Percentiles rank a stretch among this genome's conserved stretches.
phyloP scores from a whole-genome alignment of 1,140 invertebrate species.

The Drosophila obscura region DNA sequence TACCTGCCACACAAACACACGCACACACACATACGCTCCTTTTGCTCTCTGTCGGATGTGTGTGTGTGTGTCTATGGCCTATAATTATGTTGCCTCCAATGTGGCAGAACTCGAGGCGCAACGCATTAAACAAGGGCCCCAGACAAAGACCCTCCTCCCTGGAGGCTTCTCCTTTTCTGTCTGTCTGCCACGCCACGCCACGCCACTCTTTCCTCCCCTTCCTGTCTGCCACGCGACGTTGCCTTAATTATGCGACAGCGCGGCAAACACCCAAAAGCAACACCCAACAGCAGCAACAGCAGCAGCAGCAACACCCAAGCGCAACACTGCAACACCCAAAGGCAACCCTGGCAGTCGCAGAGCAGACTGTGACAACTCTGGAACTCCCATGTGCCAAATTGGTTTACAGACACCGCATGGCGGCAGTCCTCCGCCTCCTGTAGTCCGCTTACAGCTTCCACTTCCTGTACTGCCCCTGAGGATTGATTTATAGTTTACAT shows the following conservation, averaged over 20 bases:
- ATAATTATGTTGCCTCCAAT: conserved; percentile 67
- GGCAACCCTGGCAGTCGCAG: too few species aligned
- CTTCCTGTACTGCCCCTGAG: conserved; percentile 5
- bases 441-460: not conserved
- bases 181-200: not conserved
- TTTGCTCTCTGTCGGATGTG: conserved; percentile 10
- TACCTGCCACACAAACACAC: conserved; percentile 45
- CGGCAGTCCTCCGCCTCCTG: not conserved
- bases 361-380: not conserved
- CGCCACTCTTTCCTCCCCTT: conserved; percentile 1
- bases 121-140: conserved; percentile 54
- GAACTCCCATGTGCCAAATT: conserved; percentile 42
- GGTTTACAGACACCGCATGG: conserved; percentile 38
- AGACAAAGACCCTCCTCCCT: conserved; percentile 45
- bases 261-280: conserved; percentile 34
- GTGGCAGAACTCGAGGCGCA: conserved; percentile 51
- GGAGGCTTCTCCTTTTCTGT: conserved; percentile 7
- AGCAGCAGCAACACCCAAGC: conserved; percentile 23
- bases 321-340: conserved; percentile 20
- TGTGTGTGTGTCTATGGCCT: conserved; percentile 22
- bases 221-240: conserved; percentile 29
- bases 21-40: not conserved
- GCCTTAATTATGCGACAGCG: conserved; percentile 48
- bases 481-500: conserved; percentile 37
- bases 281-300: conserved; percentile 22